Conservation (phyloP, 2,797 vertebrate genomes). For the Smutsia gigantea region DNA sequence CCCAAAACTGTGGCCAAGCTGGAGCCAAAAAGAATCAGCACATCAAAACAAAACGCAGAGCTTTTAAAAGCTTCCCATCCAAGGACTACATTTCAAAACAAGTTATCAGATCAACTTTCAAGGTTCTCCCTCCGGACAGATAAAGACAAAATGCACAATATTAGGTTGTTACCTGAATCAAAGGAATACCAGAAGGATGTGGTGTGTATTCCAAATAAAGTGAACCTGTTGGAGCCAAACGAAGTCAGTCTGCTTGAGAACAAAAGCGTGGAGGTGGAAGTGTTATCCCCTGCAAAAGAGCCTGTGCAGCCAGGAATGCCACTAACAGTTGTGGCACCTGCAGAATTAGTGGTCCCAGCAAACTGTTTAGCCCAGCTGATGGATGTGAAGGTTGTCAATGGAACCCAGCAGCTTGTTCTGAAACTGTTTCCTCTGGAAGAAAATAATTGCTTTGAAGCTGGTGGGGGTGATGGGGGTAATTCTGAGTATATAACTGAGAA, state of each 20-base stretch:
- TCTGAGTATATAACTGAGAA: constrained; percentile 33
- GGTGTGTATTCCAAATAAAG: constrained; percentile 74
- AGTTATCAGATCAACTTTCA: constrained; percentile 66
- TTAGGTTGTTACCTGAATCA: not conserved
- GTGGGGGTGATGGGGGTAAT: not conserved
- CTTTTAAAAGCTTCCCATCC: constrained; percentile 47
- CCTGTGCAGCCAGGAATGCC: constrained; percentile 92
- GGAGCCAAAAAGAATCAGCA: constrained; percentile 72
- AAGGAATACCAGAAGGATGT: constrained; percentile 73
- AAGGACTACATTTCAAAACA: constrained; percentile 51
- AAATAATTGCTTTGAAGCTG: constrained; percentile 31
- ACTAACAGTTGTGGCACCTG: constrained; percentile 93
- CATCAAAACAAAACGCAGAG: constrained; percentile 67
- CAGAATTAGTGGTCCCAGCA: constrained; percentile 93
- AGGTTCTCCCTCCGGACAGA: constrained; percentile 49
- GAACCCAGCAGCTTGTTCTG: constrained; percentile 93
- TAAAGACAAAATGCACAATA: constrained; percentile 54
- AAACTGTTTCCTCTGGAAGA: constrained; percentile 88
- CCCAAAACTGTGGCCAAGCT: constrained; percentile 68
- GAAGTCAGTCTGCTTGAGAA: constrained; percentile 74
- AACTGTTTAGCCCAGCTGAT: constrained; percentile 95
- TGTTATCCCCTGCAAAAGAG: constrained; percentile 89
- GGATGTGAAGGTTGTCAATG: constrained; percentile 95
- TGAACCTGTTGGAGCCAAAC: constrained; percentile 11
- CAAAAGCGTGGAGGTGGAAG: constrained; percentile 89